These are phyloP conservation scores for Cryptocephalus moraei DNA, from an alignment of 2,888 invertebrate genomes.

Conservation along the genomic window DNA sequence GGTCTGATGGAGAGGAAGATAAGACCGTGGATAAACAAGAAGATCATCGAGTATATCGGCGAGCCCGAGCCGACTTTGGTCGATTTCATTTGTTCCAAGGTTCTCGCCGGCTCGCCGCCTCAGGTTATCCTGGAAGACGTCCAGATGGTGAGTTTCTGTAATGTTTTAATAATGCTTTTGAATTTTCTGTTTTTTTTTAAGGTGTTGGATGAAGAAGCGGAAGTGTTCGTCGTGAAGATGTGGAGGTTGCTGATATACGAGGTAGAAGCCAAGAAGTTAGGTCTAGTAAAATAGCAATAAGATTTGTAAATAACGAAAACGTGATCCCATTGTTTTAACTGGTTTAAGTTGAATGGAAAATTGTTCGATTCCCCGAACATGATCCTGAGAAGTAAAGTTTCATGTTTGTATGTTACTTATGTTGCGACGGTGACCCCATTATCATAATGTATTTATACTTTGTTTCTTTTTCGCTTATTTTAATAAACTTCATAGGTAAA, in stretches of 20 bases:
- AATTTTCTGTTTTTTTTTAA: slow-evolving; percentile 37
- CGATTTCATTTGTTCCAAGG: slow-evolving; percentile 99
- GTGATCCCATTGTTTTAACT: no score
- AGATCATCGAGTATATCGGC: slow-evolving; percentile 98
- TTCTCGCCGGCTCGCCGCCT: slow-evolving; percentile 86
- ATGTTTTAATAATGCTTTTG: neutral
- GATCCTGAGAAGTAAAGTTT: no score
- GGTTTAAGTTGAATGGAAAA: no score
- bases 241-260: slow-evolving; percentile 99
- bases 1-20: slow-evolving; percentile 89
- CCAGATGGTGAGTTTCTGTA: slow-evolving; percentile 70
- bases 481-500: no score
- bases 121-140: slow-evolving; percentile 96
- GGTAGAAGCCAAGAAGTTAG: slow-evolving; percentile 95
- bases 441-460: no score
- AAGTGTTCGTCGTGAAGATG: slow-evolving; percentile 99
- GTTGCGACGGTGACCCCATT: no score
- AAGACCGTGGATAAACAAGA: slow-evolving; percentile 99
- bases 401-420: no score
- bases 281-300: slow-evolving; percentile 59
- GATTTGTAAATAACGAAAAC: neutral
- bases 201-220: slow-evolving; percentile 99
- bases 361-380: no score
- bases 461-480: no score
- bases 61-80: slow-evolving; percentile 97